phyloP scores from a whole-genome alignment of 2,888 invertebrate genomes.

The Spicauda simplicius region DNA sequence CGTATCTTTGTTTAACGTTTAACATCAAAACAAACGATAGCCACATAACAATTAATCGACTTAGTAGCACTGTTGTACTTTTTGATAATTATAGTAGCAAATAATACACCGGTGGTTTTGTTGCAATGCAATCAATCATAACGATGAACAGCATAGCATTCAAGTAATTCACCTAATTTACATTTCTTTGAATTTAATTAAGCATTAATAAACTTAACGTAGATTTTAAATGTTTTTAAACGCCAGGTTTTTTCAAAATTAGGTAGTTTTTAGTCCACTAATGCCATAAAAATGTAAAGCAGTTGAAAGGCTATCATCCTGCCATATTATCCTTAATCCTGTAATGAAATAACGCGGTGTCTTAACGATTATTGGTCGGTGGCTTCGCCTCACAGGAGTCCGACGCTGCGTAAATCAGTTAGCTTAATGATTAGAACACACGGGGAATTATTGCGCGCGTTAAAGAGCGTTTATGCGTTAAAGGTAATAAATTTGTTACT shows the following conservation, averaged over 20 bases:
- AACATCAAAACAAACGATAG: not conserved
- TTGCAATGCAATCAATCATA: too few species aligned
- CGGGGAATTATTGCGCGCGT: slow-evolving; percentile 46
- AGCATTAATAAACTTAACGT: too few species aligned
- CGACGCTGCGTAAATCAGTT: slow-evolving; percentile 68
- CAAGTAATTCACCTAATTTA: too few species aligned
- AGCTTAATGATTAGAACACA: slow-evolving; percentile 58
- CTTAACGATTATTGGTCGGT: slow-evolving; percentile 77
- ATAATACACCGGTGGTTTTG: too few species aligned
- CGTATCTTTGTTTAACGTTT: not conserved
- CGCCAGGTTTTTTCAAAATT: not conserved
- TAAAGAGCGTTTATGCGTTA: not conserved
- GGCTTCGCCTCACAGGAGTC: slow-evolving; percentile 57
- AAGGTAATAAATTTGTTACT: not conserved
- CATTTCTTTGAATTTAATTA: too few species aligned
- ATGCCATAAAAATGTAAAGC: slow-evolving; percentile 26
- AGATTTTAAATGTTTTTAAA: too few species aligned
- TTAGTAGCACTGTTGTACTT: too few species aligned
- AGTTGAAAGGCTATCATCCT: slow-evolving; percentile 40
- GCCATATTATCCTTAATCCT: slow-evolving; percentile 46
- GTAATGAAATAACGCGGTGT: slow-evolving; percentile 66
- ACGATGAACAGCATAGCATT: too few species aligned
- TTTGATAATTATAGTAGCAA: too few species aligned
- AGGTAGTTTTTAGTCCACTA: not conserved
- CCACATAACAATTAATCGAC: too few species aligned